Percentiles rank a stretch among this genome's conserved stretches.
Conservation (phyloP, 30 jellyfish, hydroid and myxozoan genomes). For the Turritopsis dohrnii region DNA sequence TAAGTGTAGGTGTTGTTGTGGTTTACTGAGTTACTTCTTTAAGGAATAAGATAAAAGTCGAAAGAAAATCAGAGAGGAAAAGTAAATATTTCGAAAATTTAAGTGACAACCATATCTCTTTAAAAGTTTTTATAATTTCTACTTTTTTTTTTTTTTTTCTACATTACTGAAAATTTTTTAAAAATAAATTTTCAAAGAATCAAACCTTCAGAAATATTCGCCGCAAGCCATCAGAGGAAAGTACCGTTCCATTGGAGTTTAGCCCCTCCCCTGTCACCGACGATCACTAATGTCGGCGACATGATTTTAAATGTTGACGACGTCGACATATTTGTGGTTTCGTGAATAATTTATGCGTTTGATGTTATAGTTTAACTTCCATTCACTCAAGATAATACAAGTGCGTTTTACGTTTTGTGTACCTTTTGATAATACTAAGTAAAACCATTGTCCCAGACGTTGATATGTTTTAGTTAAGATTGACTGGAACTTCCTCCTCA, state of each 20-base stretch:
- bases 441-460: no score
- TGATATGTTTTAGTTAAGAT: no score
- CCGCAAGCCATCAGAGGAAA: no score
- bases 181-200: no score
- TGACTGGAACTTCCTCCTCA: no score
- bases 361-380: not conserved
- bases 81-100: not conserved
- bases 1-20: not conserved
- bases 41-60: not conserved
- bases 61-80: not conserved
- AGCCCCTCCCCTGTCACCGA: not conserved
- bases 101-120: not conserved
- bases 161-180: not conserved
- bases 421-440: no score
- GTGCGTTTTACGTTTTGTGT: no score
- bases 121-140: not conserved
- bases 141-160: not conserved
- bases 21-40: not conserved
- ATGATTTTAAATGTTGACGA: not conserved
- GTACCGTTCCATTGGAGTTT: not conserved
- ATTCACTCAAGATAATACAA: no score
- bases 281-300: not conserved
- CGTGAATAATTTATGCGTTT: not conserved
- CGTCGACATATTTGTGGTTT: not conserved
- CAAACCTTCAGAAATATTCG: not conserved